Base-by-base conservation (phyloP, 2,888 invertebrate genomes). In the Allolobophora icterica region DNA sequence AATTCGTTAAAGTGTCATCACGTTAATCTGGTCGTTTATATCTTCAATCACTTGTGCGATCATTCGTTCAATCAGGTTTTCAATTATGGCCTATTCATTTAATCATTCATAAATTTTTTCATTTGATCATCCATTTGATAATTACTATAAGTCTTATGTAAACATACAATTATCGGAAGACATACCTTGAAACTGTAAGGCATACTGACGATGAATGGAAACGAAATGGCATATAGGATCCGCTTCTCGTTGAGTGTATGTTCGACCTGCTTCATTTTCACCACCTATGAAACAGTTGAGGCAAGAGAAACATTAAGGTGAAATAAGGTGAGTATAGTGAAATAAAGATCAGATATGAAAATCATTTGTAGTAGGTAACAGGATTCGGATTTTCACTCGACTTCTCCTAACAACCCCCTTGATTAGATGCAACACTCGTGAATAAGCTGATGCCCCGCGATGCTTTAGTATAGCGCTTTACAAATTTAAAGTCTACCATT, bases 201-300 rank as follows among this genome's bases (percentile, higher is more conserved):
- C 89, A 92, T 87, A 15, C 90, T 91, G 95, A 99, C 99, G 95
- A 99, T 97, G 96, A 99, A 99, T 92, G 99, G 99, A 96, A 99
- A 99, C 96, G 97, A 98, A 96, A 99, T 99, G 93, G 99, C 99
- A 96, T 99, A 99, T 94, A 99, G 96, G 95, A 99, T 99, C 95
- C 98, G 97, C 96, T 99, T 99, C 96, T 99, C 99, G 96, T 99
- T 99, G 94, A 99, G 96, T 93, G 99, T 99, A 96, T 99, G 99
- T 96, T 99, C 99, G 92, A 99, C 99, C 96, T 99, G 99, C 96
- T 99, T 99, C 96, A 99, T 96, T 96, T 99, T 99, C 91, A 99
- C 99, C 93, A 99, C 96, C 96, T 96, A 93, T 52, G 35, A 87
- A 87, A 87, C 24, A 35, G 24, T 87, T n/a, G 5, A 71, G n/a